These are phyloP conservation scores for Aphodius sticticus DNA, from an alignment of 2,888 invertebrate species.

Conservation along the genomic window DNA sequence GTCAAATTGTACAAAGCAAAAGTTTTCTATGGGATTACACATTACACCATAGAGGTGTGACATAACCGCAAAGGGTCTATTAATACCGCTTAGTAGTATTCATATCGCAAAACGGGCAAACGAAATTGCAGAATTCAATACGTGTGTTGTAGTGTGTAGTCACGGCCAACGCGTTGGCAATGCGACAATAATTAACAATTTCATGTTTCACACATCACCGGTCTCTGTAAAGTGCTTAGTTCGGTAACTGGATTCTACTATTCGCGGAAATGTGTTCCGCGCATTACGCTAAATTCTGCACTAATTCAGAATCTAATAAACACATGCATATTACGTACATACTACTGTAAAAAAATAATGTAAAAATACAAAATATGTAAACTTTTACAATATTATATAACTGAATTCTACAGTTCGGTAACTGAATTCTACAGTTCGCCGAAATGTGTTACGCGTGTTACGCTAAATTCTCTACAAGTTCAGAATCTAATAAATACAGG, in stretches of 20 bases:
- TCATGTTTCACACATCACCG: not conserved
- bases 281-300: not conserved
- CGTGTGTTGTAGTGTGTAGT: not conserved
- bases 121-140: not conserved
- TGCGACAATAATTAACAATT: not conserved
- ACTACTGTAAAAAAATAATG: no score
- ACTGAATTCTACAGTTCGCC: no score
- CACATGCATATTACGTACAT: no score
- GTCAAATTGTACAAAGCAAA: not conserved
- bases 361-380: no score
- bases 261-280: not conserved
- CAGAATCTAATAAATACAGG: no score
- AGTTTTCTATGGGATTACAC: not conserved
- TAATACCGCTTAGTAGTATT: not conserved
- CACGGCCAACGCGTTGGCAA: not conserved
- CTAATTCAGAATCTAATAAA: no score
- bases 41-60: not conserved
- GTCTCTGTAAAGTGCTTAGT: not conserved
- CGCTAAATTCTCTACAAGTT: no score
- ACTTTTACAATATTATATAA: no score
- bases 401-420: no score
- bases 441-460: no score
- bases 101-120: not conserved
- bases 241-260: not conserved
- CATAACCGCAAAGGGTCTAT: not conserved